phyloP scores from a whole-genome alignment of 2,113 vertebrate genomes.

The Cyprinus carpio region DNA sequence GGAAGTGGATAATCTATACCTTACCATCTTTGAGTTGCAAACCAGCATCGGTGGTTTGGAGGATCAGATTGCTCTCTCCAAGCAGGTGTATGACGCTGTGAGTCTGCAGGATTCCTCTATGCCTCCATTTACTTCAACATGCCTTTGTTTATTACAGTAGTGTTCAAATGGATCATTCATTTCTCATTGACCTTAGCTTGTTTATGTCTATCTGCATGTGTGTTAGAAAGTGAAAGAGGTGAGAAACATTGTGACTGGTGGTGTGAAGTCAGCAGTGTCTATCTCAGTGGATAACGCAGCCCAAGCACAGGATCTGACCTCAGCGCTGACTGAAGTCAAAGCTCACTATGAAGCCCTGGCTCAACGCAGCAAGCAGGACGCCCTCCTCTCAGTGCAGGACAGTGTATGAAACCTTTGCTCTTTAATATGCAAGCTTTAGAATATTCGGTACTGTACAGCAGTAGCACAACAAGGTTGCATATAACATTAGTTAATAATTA shows the following conservation, averaged over 20 bases:
- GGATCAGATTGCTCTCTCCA: conserved; percentile 68
- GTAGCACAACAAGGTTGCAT: not conserved
- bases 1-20: conserved; percentile 70
- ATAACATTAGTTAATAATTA: not conserved
- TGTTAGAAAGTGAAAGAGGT: conserved; percentile 71
- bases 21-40: conserved; percentile 69
- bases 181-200: not conserved
- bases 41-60: conserved; percentile 64
- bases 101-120: conserved; percentile 45
- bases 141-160: not conserved
- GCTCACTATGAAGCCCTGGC: conserved; percentile 67
- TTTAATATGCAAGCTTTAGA: not conserved
- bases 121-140: not conserved
- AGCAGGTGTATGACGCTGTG: conserved; percentile 69
- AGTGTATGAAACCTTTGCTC: conserved; percentile 58
- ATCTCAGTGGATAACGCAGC: conserved; percentile 68
- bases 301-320: conserved; percentile 65
- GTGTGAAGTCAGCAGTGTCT: conserved; percentile 68
- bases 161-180: not conserved
- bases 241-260: conserved; percentile 63
- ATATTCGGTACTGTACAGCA: not conserved
- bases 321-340: conserved; percentile 66
- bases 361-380: conserved; percentile 67
- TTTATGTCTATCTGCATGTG: conserved; percentile 25
- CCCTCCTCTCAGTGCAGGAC: conserved; percentile 65